These are phyloP conservation scores for Typhlichthys subterraneus DNA, from an alignment of 2,797 vertebrate species.

Conservation along the genomic window DNA sequence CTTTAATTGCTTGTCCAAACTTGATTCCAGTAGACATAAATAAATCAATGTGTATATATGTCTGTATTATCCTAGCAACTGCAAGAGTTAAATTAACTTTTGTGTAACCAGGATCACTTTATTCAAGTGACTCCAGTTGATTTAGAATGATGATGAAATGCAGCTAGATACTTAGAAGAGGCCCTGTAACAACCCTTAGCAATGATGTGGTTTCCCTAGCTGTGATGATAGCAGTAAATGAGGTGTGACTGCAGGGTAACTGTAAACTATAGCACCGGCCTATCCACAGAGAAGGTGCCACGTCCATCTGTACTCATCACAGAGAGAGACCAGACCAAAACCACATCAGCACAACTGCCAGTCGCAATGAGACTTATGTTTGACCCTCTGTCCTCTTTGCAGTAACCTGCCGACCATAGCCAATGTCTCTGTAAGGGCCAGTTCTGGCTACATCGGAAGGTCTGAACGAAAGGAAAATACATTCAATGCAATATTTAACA, in stretches of 20 bases:
- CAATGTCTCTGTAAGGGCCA: conserved; percentile 4
- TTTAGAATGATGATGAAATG: conserved; percentile 33
- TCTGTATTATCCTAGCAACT: neutral
- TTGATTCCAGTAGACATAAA: conserved; percentile 1
- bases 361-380: conserved; percentile 70
- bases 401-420: conserved; percentile 25
- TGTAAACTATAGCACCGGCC: conserved; percentile 63
- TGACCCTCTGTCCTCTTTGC: conserved; percentile 49
- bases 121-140: too few relatives aligned
- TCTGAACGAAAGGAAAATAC: too few relatives aligned
- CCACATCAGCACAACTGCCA: conserved; percentile 76
- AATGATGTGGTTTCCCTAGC: conserved; percentile 70
- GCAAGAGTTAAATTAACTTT: too few relatives aligned
- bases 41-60: neutral
- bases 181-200: conserved; percentile 34
- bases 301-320: conserved; percentile 71
- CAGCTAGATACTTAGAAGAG: conserved; percentile 43
- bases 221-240: conserved; percentile 70
- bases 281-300: conserved; percentile 58
- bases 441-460: neutral
- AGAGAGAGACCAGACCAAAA: conserved; percentile 58
- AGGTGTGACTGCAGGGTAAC: conserved; percentile 72
- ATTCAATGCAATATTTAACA: too few relatives aligned
- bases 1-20: neutral
- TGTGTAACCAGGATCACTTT: too few relatives aligned